A percentile compares a stretch with the other conserved stretches of the same genome.
Evolutionary conservation across 2,888 invertebrate genomes (phyloP).

Genomic region (Tupiocoris notatus): DNA sequence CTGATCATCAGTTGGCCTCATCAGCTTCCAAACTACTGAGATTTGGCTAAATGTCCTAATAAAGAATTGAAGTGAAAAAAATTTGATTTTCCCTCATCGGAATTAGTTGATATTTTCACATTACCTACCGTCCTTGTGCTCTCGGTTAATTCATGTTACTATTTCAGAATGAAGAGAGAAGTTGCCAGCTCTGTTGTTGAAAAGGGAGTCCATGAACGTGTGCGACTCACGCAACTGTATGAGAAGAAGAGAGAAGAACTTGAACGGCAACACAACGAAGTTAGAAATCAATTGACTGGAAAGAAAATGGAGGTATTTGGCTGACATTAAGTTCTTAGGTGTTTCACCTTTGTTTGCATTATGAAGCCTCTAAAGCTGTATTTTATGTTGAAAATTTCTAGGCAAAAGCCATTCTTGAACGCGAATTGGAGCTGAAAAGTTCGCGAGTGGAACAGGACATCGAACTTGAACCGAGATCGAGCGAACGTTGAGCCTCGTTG

Average conservation of each 20-base stretch:
- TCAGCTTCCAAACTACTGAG: no score
- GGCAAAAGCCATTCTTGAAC: constrained; percentile 53
- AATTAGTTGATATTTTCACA: no score
- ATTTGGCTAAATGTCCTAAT: no score
- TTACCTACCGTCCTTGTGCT: no score
- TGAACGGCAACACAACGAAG: constrained; percentile 74
- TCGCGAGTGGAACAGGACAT: constrained; percentile 48
- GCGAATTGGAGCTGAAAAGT: constrained; percentile 52
- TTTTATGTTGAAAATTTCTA: no score
- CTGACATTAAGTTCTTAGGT: no score
- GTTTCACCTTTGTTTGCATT: no score
- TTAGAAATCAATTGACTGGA: constrained; percentile 67
- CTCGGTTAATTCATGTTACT: no score
- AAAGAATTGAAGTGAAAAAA: no score
- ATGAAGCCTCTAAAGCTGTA: no score
- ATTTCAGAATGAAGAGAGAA: constrained; percentile 72
- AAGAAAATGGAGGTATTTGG: constrained; percentile 63
- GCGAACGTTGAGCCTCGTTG: constrained; percentile 41
- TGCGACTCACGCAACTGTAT: constrained; percentile 72
- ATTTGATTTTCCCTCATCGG: no score
- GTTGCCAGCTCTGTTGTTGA: constrained; percentile 79
- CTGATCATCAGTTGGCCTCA: no score
- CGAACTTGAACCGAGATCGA: constrained; percentile 43
- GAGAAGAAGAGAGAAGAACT: constrained; percentile 74
- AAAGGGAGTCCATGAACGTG: constrained; percentile 85